Evolutionary conservation across 2,113 vertebrate genomes (phyloP).

Genomic region (Malurus cyaneus): DNA sequence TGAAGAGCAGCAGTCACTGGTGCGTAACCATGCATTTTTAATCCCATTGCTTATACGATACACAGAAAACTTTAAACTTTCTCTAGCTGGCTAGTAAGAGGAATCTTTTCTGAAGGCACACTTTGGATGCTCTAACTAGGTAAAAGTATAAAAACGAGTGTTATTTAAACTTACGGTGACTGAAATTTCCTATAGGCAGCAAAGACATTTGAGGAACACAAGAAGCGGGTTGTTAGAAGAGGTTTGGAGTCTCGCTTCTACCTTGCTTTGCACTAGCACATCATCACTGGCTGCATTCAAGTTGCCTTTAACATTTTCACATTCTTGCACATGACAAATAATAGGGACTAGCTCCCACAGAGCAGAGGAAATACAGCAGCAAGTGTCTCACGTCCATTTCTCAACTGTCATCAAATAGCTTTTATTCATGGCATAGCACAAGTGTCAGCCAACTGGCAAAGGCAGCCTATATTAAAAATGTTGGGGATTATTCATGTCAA

Average conservation of each 20-base stretch:
- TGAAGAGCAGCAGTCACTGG: not conserved
- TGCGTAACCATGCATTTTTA: not conserved
- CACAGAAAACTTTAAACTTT: not conserved
- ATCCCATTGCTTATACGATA: not conserved
- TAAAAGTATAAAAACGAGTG: not conserved
- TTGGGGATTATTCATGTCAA: constrained; percentile 62
- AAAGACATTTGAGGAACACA: not conserved
- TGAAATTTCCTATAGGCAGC: not conserved
- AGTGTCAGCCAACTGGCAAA: constrained; percentile 65
- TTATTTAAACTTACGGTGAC: not conserved
- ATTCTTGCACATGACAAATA: not conserved
- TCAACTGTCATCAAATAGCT: constrained; percentile 63
- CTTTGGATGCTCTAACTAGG: not conserved
- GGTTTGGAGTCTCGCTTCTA: not conserved
- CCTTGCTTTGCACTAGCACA: not conserved
- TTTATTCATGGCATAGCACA: constrained; percentile 61
- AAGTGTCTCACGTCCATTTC: constrained; percentile 28
- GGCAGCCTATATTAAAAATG: constrained; percentile 48
- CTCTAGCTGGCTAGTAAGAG: not conserved
- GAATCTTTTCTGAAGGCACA: not conserved
- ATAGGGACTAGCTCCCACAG: not conserved
- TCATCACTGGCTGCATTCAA: not conserved
- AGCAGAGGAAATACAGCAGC: constrained; percentile 21
- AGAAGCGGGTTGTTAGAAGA: not conserved
- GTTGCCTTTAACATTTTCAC: not conserved